Evolutionary conservation across 1,140 invertebrate genomes (phyloP), one percentile per base, ranked within the genome.

Genomic region (Oryctes rhinoceros): DNA sequence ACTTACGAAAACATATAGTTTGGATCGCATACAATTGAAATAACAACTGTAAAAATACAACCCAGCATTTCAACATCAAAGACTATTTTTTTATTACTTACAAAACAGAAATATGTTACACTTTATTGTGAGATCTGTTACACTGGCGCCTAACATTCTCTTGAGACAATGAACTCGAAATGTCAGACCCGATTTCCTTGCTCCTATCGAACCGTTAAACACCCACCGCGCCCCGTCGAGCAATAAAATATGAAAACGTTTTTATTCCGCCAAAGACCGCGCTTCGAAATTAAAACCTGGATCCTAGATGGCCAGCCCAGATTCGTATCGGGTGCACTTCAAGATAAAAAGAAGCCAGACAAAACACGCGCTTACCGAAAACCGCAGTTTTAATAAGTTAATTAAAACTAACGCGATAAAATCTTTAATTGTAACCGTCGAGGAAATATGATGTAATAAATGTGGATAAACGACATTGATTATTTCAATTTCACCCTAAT

Each of bases 401-500:
- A 44, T 44, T 44, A 44, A 44, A 5, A 3, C 39, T 59, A 5
- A 15, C n/a, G 15, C 15, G 6, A 59, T 18, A 59, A 59, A 59
- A 59, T 59, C 15, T n/a, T 59, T n/a, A 6, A 59, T 6, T 59
- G 15, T 0, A 59, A 4, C 18, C 18, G 18, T 59, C 15, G n/a
- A 59, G 18, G 11, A 59, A 59, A 59, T 59, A 59, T 18, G 15
- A 59, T n/a, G 18, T 59, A n/a, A 59, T 59, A 59, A 59, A 59
- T 59, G 18, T 18, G 15, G n/a, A 18, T 15, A 18, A 59, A n/a
- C 4, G n/a, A 59, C 15, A 59, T 59, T 1, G 9, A 44, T 30
- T 44, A n/a, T 59, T 59, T 59, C 53, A 59, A n/a, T 59, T 59
- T 18, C 18, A 59, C 53, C 53, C 53, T 59, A 59, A 59, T 59